Percentiles rank a stretch among this genome's conserved stretches.
These are phyloP conservation scores for Cavia porcellus DNA, from an alignment of 2,113 vertebrate species.

Conservation along the genomic window DNA sequence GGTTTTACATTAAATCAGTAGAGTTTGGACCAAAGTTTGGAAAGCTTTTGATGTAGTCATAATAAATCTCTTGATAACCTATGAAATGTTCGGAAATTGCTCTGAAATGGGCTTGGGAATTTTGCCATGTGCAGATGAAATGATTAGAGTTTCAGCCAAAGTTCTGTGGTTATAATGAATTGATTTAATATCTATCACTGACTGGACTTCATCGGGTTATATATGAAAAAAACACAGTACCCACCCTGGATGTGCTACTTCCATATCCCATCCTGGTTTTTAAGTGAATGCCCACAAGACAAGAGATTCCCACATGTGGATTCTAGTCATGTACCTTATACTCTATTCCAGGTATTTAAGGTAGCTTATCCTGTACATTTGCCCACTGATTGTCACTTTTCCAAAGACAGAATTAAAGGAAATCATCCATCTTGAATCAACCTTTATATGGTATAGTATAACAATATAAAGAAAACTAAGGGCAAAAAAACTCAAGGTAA, in stretches of 20 bases:
- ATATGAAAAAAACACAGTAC: background rate
- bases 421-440: background rate
- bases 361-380: background rate
- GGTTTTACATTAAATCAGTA: conserved; percentile 69
- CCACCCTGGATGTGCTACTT: background rate
- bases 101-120: conserved; percentile 58
- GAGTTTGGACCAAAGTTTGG: conserved; percentile 51
- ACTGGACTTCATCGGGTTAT: background rate
- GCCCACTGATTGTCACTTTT: background rate
- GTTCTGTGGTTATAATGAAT: background rate
- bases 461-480: background rate
- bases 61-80: conserved; percentile 45
- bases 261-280: background rate
- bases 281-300: background rate
- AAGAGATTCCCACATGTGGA: background rate
- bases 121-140: conserved; percentile 61
- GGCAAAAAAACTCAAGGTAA: conserved; percentile 10
- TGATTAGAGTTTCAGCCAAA: background rate
- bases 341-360: background rate
- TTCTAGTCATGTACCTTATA: conserved; percentile 21
- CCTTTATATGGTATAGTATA: background rate
- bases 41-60: conserved; percentile 40
- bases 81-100: conserved; percentile 23
- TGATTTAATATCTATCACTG: conserved; percentile 1
- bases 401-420: conserved; percentile 30